Evolutionary conservation across 2,888 invertebrate species (phyloP).

Genomic region (Ormyrus nitidulus): DNA sequence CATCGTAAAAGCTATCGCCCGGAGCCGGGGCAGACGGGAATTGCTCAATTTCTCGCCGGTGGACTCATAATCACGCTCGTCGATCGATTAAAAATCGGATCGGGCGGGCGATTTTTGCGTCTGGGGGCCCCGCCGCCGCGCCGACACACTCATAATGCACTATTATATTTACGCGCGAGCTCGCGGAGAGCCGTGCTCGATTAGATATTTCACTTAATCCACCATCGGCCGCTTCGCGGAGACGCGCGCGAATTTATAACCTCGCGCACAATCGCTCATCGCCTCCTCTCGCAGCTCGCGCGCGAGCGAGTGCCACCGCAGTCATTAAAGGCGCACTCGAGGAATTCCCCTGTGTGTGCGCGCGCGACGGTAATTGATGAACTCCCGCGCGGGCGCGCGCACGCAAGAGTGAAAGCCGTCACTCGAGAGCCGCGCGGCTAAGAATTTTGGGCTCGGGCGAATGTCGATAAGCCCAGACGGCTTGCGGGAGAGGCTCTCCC

Average conservation of each 20-base stretch:
- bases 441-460: conserved; percentile 29
- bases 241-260: background rate
- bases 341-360: conserved; percentile 13
- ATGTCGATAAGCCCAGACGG: background rate
- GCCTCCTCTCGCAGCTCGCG: background rate
- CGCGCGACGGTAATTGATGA: conserved; percentile 43
- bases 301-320: background rate
- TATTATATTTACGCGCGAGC: too few species aligned
- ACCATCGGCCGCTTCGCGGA: conserved; percentile 1
- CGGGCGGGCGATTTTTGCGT: too few species aligned
- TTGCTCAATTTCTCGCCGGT: too few species aligned
- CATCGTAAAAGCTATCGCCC: too few species aligned
- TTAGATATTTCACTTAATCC: conserved; percentile 38
- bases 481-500: too few species aligned
- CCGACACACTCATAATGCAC: too few species aligned
- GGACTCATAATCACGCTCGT: too few species aligned
- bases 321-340: conserved; percentile 30
- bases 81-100: too few species aligned
- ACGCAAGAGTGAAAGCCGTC: conserved; percentile 34
- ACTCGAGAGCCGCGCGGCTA: background rate
- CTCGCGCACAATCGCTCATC: conserved; percentile 37
- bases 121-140: too few species aligned
- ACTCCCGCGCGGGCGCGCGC: conserved; percentile 16
- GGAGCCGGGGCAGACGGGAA: too few species aligned
- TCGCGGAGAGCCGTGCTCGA: background rate